A percentile compares a stretch with the other conserved stretches of the same genome.
phyloP scores from a whole-genome alignment of 2,888 invertebrate species.

The Zele albiditarsus region DNA sequence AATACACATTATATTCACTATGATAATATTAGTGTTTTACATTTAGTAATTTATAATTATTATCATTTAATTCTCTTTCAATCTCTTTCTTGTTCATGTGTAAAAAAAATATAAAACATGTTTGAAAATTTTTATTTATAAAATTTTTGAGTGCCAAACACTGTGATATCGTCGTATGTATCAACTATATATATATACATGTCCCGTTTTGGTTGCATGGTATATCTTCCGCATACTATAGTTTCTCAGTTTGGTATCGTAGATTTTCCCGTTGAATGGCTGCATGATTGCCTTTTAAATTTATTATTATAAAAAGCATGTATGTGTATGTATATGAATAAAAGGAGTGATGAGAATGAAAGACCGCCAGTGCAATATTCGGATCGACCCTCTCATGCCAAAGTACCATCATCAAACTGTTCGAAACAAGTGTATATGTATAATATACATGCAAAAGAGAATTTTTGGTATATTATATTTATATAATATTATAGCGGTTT shows the following conservation, averaged over 20 bases:
- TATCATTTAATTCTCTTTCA: too few relatives aligned
- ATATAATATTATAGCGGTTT: conserved; percentile 27
- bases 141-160: too few relatives aligned
- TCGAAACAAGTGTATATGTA: neutral
- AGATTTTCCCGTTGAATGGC: conserved; percentile 10
- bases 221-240: neutral
- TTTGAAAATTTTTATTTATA: too few relatives aligned
- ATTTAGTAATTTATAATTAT: too few relatives aligned
- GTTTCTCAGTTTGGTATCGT: neutral
- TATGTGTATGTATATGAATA: neutral
- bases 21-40: too few relatives aligned
- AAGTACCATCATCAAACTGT: neutral
- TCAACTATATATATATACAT: too few relatives aligned
- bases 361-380: neutral
- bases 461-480: neutral
- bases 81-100: too few relatives aligned
- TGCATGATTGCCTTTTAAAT: neutral
- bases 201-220: neutral
- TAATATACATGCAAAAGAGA: neutral
- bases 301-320: neutral
- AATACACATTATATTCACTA: neutral
- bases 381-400: neutral
- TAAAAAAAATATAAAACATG: too few relatives aligned
- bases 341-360: neutral
- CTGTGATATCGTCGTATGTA: too few relatives aligned